phyloP scores from a whole-genome alignment of 1,140 invertebrate species.

The Drosophila tropicalis region DNA sequence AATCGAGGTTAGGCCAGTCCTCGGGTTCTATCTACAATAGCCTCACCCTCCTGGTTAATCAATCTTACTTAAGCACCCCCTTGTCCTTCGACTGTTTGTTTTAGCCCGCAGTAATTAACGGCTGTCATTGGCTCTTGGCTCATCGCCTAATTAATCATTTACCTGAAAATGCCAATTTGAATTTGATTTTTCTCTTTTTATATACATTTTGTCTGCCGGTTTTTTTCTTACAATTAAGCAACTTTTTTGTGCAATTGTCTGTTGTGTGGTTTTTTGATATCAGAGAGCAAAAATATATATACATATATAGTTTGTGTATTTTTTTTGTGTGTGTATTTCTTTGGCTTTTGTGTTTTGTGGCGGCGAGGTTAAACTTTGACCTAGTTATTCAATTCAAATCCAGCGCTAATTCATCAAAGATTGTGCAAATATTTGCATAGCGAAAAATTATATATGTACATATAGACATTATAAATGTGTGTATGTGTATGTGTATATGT shows the following conservation, averaged over 20 bases:
- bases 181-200: conserved; percentile 29
- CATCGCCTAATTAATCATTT: conserved; percentile 67
- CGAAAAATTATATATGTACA: conserved; percentile 1
- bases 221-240: conserved; percentile 56
- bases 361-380: conserved; percentile 62
- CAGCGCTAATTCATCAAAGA: conserved; percentile 48
- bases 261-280: conserved; percentile 33
- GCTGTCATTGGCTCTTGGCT: conserved; percentile 57
- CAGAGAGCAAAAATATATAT: not conserved
- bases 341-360: conserved; percentile 30
- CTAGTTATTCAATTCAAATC: conserved; percentile 54
- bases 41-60: not conserved
- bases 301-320: too few relatives aligned
- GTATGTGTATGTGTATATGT: not conserved
- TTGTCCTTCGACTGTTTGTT: conserved; percentile 40
- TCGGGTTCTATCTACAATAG: not conserved
- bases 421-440: conserved; percentile 56
- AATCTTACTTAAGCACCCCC: conserved; percentile 10
- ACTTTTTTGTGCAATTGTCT: conserved; percentile 57
- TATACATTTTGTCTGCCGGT: not conserved
- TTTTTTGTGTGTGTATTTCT: conserved; percentile 3
- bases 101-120: conserved; percentile 53
- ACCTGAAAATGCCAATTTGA: conserved; percentile 52
- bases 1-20: not conserved
- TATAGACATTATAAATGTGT: not conserved